phyloP scores from a whole-genome alignment of 2,888 invertebrate genomes.

The Diplazon laetatorius region DNA sequence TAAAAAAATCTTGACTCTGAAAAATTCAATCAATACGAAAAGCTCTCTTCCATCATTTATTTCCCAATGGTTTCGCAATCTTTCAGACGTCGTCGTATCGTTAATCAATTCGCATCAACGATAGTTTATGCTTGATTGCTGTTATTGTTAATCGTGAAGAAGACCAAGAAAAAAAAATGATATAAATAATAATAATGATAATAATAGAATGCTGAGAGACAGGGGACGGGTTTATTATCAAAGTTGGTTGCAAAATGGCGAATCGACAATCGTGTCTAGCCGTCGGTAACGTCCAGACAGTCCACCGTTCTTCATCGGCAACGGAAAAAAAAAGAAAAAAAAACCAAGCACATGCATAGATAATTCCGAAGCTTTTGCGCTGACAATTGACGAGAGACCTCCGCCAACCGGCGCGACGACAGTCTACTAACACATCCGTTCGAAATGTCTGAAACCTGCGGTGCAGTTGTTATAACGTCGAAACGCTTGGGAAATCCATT shows the following conservation, averaged over 20 bases:
- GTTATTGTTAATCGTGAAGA: slow-evolving; percentile 23
- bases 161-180: background rate
- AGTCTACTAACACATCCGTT: slow-evolving; percentile 43
- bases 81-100: background rate
- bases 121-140: slow-evolving; percentile 29
- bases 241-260: slow-evolving; percentile 45
- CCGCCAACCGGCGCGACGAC: slow-evolving; percentile 28
- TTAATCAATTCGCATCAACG: slow-evolving; percentile 22
- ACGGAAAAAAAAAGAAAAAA: too few relatives aligned
- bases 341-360: slow-evolving; percentile 51
- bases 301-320: slow-evolving; percentile 18
- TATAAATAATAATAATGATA: slow-evolving; percentile 24
- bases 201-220: too few relatives aligned
- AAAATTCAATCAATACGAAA: slow-evolving; percentile 47
- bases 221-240: slow-evolving; percentile 32
- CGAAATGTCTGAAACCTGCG: slow-evolving; percentile 31
- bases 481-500: slow-evolving; percentile 69
- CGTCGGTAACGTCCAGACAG: too few relatives aligned
- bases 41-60: slow-evolving; percentile 62
- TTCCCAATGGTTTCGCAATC: background rate
- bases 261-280: slow-evolving; percentile 14
- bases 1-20: slow-evolving; percentile 40
- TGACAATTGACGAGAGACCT: slow-evolving; percentile 50
- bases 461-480: slow-evolving; percentile 49
- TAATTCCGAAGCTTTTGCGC: slow-evolving; percentile 36